Percentiles rank a stretch among this genome's conserved stretches.
phyloP scores from a whole-genome alignment of 1,140 invertebrate genomes.

The Homarus americanus region DNA sequence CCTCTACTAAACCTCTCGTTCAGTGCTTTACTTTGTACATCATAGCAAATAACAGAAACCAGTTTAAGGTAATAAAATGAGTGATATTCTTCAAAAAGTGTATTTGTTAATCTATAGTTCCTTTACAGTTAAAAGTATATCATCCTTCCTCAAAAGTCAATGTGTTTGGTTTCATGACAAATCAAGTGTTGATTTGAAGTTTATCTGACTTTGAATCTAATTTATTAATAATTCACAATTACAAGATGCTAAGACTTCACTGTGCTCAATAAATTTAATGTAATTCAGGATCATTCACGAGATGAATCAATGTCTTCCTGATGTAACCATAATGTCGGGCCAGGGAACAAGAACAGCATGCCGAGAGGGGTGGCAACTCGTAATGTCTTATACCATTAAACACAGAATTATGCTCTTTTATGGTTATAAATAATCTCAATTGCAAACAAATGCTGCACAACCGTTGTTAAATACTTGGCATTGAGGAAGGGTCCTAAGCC shows the following conservation, averaged over 20 bases:
- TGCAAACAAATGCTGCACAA: background rate
- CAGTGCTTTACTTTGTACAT: too few relatives aligned
- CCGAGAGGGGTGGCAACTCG: background rate
- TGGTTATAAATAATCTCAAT: background rate
- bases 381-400: background rate
- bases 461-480: background rate
- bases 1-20: too few relatives aligned
- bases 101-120: slow-evolving; percentile 4
- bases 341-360: background rate
- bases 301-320: background rate
- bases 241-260: background rate
- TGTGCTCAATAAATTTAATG: background rate
- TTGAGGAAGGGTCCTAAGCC: background rate
- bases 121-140: background rate
- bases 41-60: background rate
- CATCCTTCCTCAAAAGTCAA: background rate
- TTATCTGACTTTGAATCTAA: background rate
- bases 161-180: background rate
- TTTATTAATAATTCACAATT: background rate
- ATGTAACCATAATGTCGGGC: background rate
- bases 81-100: background rate
- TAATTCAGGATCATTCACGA: background rate
- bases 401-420: background rate
- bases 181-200: background rate
- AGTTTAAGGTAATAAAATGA: background rate